Evolutionary conservation across 2,888 invertebrate species (phyloP), one percentile per base, ranked within the genome.

Genomic region (Xestia c-nigrum): DNA sequence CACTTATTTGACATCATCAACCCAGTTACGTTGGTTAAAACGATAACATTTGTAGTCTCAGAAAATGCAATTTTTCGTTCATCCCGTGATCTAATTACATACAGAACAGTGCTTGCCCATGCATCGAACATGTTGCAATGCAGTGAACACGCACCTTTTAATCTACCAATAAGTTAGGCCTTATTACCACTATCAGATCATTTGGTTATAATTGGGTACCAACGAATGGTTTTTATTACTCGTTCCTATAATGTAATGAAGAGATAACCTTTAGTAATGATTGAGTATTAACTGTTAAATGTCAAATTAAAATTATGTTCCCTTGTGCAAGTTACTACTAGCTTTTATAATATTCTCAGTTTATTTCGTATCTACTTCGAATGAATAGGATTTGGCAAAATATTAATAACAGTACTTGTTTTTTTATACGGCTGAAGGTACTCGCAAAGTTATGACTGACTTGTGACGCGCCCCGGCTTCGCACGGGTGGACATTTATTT

Each of bases 121-220:
- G 3, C 38, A 6, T 10, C 19, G 40, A 40, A 21, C 46, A 47
- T 24, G 59, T 40, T 52, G 3, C 31, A 46, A 61, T 16, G 38
- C 66, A 75, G 31, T 80, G 84, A 75, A 55, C 19, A 76, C 24
- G 3, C 71, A 65, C 68, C 80, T 82, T 84, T 80, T 46, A 72
- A n/a, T 40, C n/a, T 10, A 21, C 59, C 68, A 46, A 72, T 84
- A 80, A 82, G 24, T 84, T 72, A 81, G 61, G 52, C 38, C 76
- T 85, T 83, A 83, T 81, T 81, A 81, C 12, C 64, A 12, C 71
- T 88, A 83, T 85, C 87, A 85, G 88, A 88, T 88, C 81, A 77
- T 81, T 87, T 84, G 64, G 76, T 61, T 73, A 83, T 88, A 88
- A 88, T 88, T 87, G 80, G 72, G 76, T 81, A 74, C 50, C 74